Conservation (phyloP, 2,113 vertebrate species). For the Microtus oregoni region DNA sequence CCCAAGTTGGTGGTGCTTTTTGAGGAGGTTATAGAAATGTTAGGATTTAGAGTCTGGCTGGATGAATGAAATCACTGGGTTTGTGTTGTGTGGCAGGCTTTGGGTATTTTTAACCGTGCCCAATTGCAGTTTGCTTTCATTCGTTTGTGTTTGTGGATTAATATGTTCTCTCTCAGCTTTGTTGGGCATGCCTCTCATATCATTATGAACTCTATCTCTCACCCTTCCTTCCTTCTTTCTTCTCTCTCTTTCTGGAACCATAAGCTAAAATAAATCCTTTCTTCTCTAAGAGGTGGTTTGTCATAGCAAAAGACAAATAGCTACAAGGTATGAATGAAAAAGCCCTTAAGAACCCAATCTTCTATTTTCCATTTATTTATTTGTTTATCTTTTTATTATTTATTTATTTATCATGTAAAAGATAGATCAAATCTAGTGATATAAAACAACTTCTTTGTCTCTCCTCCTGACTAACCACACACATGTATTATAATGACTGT, state of each 20-base stretch:
- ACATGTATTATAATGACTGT: background rate
- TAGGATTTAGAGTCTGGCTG: background rate
- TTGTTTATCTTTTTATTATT: too few species aligned
- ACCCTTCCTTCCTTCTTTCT: background rate
- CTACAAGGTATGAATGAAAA: background rate
- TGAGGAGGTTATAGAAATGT: background rate
- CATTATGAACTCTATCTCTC: background rate
- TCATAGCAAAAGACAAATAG: background rate
- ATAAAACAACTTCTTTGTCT: background rate
- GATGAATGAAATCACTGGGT: too few species aligned
- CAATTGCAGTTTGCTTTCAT: background rate
- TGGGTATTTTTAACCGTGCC: background rate
- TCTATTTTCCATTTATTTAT: background rate
- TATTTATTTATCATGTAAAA: background rate
- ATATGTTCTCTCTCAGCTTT: background rate
- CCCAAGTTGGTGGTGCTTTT: background rate
- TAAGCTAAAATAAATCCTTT: background rate
- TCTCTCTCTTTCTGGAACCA: background rate
- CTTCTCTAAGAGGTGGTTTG: background rate
- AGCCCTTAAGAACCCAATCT: background rate
- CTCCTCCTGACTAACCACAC: background rate
- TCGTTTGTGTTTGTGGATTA: background rate
- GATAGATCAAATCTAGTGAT: background rate
- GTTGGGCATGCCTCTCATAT: background rate
- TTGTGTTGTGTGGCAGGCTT: too few species aligned